Evolutionary conservation across 2,797 vertebrate genomes (phyloP).

Genomic region (Notoglanidium macrostoma): DNA sequence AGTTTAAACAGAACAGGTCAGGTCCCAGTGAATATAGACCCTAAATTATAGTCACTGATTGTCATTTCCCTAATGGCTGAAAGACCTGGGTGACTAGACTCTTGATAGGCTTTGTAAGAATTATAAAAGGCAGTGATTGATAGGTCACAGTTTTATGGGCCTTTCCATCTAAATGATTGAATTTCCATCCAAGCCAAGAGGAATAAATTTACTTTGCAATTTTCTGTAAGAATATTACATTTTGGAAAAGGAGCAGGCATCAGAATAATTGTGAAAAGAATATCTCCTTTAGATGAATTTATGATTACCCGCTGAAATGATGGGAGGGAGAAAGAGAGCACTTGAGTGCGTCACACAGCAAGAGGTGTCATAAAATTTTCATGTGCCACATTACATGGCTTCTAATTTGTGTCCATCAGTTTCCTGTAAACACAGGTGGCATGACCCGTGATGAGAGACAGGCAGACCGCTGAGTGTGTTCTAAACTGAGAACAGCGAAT

Average conservation of each 20-base stretch:
- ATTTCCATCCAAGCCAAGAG: background rate
- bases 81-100: background rate
- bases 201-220: conserved; percentile 16
- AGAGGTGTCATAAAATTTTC: conserved; percentile 63
- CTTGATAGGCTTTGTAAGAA: conserved; percentile 29
- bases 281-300: conserved; percentile 48
- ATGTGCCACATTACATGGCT: conserved; percentile 45
- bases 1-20: background rate
- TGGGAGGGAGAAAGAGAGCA: conserved; percentile 20
- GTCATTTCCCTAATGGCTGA: conserved; percentile 36
- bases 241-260: background rate
- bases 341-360: conserved; percentile 55
- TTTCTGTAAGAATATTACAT: conserved; percentile 28
- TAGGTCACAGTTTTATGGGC: conserved; percentile 8
- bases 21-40: background rate
- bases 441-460: conserved; percentile 35
- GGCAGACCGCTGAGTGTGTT: conserved; percentile 13
- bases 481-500: conserved; percentile 3
- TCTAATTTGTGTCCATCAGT: conserved; percentile 60
- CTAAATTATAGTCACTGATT: conserved; percentile 35
- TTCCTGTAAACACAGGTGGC: conserved; percentile 47
- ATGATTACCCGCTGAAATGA: conserved; percentile 42
- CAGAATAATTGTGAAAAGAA: conserved; percentile 36
- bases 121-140: conserved; percentile 30
- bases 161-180: conserved; percentile 14